A percentile compares a stretch with the other conserved stretches of the same genome.
Conservation (phyloP, 2,113 vertebrate species). For the Blennius ocellaris region DNA sequence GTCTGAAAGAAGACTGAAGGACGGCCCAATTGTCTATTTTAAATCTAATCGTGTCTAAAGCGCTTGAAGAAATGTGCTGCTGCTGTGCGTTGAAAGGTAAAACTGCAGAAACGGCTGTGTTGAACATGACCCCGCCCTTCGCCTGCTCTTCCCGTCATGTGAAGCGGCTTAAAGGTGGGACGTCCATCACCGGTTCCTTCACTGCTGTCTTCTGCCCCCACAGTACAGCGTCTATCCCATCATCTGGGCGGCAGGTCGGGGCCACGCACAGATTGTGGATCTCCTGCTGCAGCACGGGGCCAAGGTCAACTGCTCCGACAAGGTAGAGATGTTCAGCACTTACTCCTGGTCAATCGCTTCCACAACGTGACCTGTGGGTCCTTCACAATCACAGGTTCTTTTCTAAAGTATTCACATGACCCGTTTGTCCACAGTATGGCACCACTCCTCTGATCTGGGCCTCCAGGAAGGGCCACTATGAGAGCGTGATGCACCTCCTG, state of each 20-base stretch:
- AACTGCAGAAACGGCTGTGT: no score
- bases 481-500: conserved; percentile 92
- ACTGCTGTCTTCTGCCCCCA: conserved; percentile 69
- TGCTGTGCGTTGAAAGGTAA: no score
- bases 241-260: conserved; percentile 97
- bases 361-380: background rate
- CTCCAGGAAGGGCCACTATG: conserved; percentile 93
- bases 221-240: conserved; percentile 98
- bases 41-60: no score
- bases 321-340: conserved; percentile 83
- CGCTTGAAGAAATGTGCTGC: no score
- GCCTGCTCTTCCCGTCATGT: conserved; percentile 16
- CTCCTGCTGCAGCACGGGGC: conserved; percentile 91
- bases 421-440: conserved; percentile 87
- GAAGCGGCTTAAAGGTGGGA: conserved; percentile 19
- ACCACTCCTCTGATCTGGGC: conserved; percentile 98
- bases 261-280: conserved; percentile 93
- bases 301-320: conserved; percentile 99
- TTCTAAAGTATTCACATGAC: no score
- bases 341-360: conserved; percentile 36
- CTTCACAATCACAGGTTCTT: no score
- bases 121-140: background rate
- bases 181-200: conserved; percentile 54
- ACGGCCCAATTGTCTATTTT: no score
- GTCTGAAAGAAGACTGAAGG: no score